Base-by-base conservation (phyloP, 1,140 invertebrate genomes). In the Drosophila gunungcola region DNA sequence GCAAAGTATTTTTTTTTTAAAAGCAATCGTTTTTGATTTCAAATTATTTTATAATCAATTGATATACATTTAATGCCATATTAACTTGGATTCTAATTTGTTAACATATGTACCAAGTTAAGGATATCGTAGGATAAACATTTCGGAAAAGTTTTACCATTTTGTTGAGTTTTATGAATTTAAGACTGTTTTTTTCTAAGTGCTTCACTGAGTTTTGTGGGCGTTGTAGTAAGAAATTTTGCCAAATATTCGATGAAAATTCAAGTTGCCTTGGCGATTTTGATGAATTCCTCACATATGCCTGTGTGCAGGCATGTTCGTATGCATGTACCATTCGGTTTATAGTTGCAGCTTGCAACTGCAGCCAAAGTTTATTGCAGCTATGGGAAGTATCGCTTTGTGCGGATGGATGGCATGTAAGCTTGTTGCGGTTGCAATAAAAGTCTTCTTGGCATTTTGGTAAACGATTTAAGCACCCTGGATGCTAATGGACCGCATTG, bases 241-340 rank as follows among this genome's bases (percentile, higher is more conserved):
- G 4, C 67, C 70, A 74, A 82, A 77, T 77, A 80, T 84, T 73
- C 73, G 69, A 86, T 86, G 82, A 81, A 78, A 78, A 56, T 86
- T 68, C 70, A 57, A 72, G 82, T 86, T 86, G 82, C 70, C 82
- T 75, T 81, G 78, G 82, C 77, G 82, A 86, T 86, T 86, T 82
- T 86, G 82, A 86, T 86, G 82, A 81, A 82, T 82, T 75, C 78
- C 64, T 76, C 80, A 83, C 83, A 83, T 32, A 34, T 38, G 46
- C 21, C 21, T 3, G 13, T 39, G 21, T 27, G 39, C 42, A 36
- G 13, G 43, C 38, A 55, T 57, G 38, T 49, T 58, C 27, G 55
- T 73, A 57, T 13, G 49, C 39, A 55, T 55, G 43, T 48, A 21
- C 27, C 61, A 42, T 56, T 58, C 42, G 48, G 62, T 68, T 70